Evolutionary conservation across 1,140 invertebrate species (phyloP).

Genomic region (Ptiloglossa arizonensis): DNA sequence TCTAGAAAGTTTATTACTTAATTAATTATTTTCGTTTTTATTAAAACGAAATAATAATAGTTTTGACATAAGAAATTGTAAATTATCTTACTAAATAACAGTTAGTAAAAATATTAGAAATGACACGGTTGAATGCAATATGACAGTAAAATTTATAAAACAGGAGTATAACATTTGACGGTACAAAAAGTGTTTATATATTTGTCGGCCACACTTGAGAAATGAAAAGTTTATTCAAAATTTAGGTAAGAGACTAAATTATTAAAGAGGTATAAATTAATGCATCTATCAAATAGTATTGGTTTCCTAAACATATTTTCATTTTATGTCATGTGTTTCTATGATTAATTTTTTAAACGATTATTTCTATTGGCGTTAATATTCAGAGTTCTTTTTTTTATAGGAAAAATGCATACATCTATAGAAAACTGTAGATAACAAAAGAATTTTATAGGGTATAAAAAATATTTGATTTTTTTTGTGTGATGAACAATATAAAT

Average conservation of each 20-base stretch:
- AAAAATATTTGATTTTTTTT: neutral
- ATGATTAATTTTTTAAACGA: constrained; percentile 10
- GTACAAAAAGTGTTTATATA: constrained; percentile 5
- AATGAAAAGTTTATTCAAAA: constrained; percentile 7
- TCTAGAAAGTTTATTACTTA: neutral
- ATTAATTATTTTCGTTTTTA: neutral
- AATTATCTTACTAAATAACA: neutral
- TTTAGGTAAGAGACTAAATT: constrained; percentile 11
- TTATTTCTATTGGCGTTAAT: neutral
- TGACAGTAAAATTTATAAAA: constrained; percentile 19
- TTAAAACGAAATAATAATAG: neutral
- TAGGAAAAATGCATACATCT: constrained; percentile 1
- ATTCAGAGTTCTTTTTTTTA: neutral
- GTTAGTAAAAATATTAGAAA: neutral
- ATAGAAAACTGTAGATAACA: neutral
- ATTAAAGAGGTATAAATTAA: neutral
- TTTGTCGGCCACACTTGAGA: neutral
- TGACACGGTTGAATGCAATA: constrained; percentile 30
- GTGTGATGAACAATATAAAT: neutral
- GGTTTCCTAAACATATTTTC: neutral
- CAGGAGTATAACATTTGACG: neutral
- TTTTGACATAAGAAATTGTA: neutral
- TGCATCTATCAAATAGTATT: neutral
- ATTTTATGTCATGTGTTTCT: neutral
- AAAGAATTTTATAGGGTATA: neutral